phyloP scores from a whole-genome alignment of 2,888 invertebrate species.

The Eilema sororculum region DNA sequence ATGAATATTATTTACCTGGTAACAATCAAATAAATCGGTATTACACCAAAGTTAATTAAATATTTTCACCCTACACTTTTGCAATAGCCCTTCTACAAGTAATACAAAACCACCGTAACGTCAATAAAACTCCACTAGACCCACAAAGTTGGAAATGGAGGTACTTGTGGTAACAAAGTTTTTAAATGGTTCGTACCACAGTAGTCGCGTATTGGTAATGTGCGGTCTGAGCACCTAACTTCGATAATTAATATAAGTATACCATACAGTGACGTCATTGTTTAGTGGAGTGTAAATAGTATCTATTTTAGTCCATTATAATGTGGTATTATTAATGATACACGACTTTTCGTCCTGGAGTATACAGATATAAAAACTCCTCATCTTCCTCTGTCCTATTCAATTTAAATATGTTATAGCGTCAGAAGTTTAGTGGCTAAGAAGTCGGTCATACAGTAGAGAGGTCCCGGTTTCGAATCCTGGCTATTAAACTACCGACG shows the following conservation, averaged over 20 bases:
- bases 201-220: constrained; percentile 1
- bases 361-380: too few relatives aligned
- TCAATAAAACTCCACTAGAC: constrained; percentile 8
- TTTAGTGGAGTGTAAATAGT: not conserved
- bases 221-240: not conserved
- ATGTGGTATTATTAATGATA: too few relatives aligned
- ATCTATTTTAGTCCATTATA: not conserved
- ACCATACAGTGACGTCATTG: not conserved
- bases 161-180: constrained; percentile 16
- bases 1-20: too few relatives aligned
- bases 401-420: too few relatives aligned
- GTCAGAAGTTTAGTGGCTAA: too few relatives aligned
- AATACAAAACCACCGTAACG: constrained; percentile 24
- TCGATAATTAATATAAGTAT: constrained; percentile 4
- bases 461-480: too few relatives aligned
- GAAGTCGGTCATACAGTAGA: too few relatives aligned
- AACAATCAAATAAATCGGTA: too few relatives aligned
- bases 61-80: not conserved
- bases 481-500: too few relatives aligned
- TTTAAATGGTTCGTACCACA: constrained; percentile 17
- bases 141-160: constrained; percentile 2
- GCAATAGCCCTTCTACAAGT: constrained; percentile 9
- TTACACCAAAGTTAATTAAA: not conserved
- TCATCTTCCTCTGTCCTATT: too few relatives aligned
- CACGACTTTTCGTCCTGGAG: too few relatives aligned